Conservation (phyloP, 2,797 vertebrate genomes). For the Sebastes trivittatus region DNA sequence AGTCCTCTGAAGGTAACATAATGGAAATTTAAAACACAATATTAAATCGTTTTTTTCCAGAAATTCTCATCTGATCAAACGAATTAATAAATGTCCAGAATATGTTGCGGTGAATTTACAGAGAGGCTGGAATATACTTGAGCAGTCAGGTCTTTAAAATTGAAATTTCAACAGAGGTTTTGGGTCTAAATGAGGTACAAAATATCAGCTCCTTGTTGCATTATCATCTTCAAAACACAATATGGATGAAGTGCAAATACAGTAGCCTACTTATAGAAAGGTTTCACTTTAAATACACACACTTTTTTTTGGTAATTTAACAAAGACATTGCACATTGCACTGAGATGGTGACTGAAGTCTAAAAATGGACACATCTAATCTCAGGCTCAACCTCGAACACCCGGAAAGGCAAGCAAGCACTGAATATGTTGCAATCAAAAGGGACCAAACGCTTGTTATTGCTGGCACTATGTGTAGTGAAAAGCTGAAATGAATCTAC, state of each 20-base stretch:
- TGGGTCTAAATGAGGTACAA: not conserved
- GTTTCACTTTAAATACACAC: not conserved
- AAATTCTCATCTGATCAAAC: not conserved
- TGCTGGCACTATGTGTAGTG: not conserved
- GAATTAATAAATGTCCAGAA: not conserved
- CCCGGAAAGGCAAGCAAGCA: not conserved
- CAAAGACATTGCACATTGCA: not conserved
- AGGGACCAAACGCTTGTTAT: not conserved
- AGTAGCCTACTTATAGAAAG: not conserved
- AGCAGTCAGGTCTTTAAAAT: not conserved
- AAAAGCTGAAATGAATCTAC: constrained; percentile 7
- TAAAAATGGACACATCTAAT: not conserved
- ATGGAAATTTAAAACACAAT: not conserved
- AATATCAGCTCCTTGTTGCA: not conserved
- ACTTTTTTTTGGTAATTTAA: not conserved
- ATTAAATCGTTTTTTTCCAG: not conserved
- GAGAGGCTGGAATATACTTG: not conserved
- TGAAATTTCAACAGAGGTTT: not conserved
- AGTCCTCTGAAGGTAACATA: not conserved
- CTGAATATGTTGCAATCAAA: not conserved
- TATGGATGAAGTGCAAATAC: not conserved
- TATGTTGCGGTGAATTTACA: not conserved
- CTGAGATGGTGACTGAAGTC: not conserved
- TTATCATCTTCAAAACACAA: not conserved
- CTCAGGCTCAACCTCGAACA: not conserved